phyloP scores from a whole-genome alignment of 2,797 vertebrate species.

The Microcaecilia unicolor region DNA sequence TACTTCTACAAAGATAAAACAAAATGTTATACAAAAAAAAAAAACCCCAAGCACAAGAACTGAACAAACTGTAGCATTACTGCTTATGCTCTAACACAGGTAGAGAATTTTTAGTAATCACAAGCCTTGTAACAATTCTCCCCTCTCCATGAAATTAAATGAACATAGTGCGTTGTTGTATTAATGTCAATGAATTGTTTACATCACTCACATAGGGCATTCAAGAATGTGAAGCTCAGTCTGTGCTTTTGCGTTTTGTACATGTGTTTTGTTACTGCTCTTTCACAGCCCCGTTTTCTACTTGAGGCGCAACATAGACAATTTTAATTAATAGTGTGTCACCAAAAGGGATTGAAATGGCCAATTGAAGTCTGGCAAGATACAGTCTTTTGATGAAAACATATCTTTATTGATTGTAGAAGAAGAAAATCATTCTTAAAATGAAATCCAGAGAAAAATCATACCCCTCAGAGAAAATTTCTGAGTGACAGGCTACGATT shows the following conservation, averaged over 20 bases:
- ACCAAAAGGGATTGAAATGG: conserved; percentile 58
- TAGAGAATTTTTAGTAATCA: too few relatives aligned
- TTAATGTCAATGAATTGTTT: too few relatives aligned
- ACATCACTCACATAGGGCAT: too few relatives aligned
- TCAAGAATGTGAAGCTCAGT: too few relatives aligned
- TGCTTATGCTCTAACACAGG: too few relatives aligned
- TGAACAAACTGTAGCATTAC: too few relatives aligned
- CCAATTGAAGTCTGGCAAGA: conserved; percentile 65
- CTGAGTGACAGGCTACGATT: conserved; percentile 69
- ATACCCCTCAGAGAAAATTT: conserved; percentile 69
- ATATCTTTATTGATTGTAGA: conserved; percentile 68
- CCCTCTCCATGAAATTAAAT: too few relatives aligned
- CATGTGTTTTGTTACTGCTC: conserved; percentile 24
- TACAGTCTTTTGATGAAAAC: conserved; percentile 68
- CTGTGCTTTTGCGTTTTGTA: conserved; percentile 21
- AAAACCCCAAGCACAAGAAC: too few relatives aligned
- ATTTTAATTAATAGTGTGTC: conserved; percentile 68
- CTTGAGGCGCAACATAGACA: conserved; percentile 52
- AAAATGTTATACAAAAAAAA: too few relatives aligned
- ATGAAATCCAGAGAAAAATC: conserved; percentile 70
- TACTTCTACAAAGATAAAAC: too few relatives aligned
- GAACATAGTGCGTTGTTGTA: too few relatives aligned
- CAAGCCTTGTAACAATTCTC: too few relatives aligned
- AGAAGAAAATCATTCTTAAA: conserved; percentile 67
- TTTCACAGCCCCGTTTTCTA: conserved; percentile 39